A percentile compares a stretch with the other conserved stretches of the same genome.
phyloP scores from a whole-genome alignment of 2,888 invertebrate species.

The Silvanus unidentatus region DNA sequence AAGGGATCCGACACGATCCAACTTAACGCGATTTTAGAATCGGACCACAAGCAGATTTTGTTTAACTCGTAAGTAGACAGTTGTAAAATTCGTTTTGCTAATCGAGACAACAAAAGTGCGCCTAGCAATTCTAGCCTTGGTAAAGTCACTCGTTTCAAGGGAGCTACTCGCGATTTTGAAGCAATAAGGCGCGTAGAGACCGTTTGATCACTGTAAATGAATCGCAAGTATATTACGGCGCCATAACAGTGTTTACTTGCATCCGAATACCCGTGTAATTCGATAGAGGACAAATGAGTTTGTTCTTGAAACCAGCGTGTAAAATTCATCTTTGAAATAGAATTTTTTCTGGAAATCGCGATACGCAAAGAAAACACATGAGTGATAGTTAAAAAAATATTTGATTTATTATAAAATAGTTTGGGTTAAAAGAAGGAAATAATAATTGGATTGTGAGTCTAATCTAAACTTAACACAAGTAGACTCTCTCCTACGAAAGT shows the following conservation, averaged over 20 bases:
- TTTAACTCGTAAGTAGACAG: background rate
- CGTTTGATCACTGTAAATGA: background rate
- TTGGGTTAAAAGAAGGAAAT: too few species aligned
- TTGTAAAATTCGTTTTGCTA: background rate
- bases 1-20: constrained; percentile 9
- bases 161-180: background rate
- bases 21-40: constrained; percentile 14
- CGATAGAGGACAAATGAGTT: background rate
- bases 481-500: too few species aligned
- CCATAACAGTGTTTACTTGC: constrained; percentile 5
- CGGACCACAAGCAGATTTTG: background rate
- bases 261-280: constrained; percentile 1
- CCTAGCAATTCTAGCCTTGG: background rate
- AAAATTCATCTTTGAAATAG: too few species aligned
- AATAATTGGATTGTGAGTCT: too few species aligned
- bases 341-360: too few species aligned
- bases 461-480: too few species aligned
- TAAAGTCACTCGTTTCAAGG: background rate
- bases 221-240: constrained; percentile 4
- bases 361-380: too few species aligned
- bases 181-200: background rate
- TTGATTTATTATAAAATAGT: too few species aligned
- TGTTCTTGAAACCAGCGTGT: background rate
- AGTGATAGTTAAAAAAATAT: too few species aligned
- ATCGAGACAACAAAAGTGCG: background rate